Base-by-base conservation (phyloP, 2,888 invertebrate genomes). In the Amblyjoppa fuscipennis region DNA sequence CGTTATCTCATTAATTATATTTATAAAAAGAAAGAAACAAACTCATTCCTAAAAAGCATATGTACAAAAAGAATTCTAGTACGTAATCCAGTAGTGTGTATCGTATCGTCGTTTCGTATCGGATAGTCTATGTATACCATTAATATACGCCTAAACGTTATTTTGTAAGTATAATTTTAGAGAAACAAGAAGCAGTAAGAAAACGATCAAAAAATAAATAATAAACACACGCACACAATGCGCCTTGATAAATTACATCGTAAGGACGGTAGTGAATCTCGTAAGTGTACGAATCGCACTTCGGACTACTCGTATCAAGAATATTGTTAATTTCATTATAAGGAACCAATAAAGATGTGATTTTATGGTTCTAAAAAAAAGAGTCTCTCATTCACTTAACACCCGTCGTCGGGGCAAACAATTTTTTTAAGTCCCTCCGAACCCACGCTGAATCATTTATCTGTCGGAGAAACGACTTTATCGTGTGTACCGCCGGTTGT, bases 301-400 rank as follows among this genome's bases (percentile, higher is more conserved):
- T 41, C 31, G 41, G 59, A 73, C 74, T 28, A 49, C 64, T 28
- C 51, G 61, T 74, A 61, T 59, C 53, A 75, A 69, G 66, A 81
- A 81, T 75, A 81, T 74, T 85, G 74, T 85, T 81, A 74, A 78
- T 81, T 81, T 81, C 64, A 34, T 85, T 81, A 74, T 74, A 81
- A 64, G 81, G 64, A 81, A 85, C 70, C 78, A 85, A 85, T 85
- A 85, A 85, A 85, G 45, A 81, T 66, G 64, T 49, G 68, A 78
- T 77, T 81, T 56, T 81, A 45, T 66, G 64, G 69, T 81, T 81
- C 75, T 45, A 59, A 59, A 59, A 59, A 59, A 59, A 38, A 61
- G 25, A 75, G 31, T 64, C 25, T 28, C 20, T 81, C 16, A 34
- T 45, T 76, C 28, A 75, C 25, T 75, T 75, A n/a, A 38, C 49